Evolutionary conservation across 2,888 invertebrate species (phyloP).

Genomic region (Trichacis sp.): DNA sequence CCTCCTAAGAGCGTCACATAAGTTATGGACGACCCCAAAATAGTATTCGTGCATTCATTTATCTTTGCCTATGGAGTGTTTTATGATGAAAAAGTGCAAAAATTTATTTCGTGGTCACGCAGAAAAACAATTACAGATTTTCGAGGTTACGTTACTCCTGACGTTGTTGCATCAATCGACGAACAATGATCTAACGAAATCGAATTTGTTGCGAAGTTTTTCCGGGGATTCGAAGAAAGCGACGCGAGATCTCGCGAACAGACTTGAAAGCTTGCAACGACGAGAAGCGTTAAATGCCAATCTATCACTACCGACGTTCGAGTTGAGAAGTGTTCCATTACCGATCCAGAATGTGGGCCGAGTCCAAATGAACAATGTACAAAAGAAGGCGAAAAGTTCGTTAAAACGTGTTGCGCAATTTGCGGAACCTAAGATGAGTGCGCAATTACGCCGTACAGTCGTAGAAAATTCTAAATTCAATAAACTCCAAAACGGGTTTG

Average conservation of each 20-base stretch:
- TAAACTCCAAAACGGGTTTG: too few species aligned
- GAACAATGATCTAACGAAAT: slow-evolving; percentile 12
- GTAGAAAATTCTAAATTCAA: too few species aligned
- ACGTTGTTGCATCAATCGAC: slow-evolving; percentile 17
- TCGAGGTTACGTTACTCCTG: slow-evolving; percentile 16
- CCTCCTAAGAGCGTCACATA: too few species aligned
- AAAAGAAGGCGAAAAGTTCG: neutral
- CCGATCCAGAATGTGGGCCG: neutral
- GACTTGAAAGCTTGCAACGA: neutral
- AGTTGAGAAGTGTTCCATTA: neutral
- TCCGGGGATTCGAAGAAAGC: neutral
- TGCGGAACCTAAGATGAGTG: too few species aligned
- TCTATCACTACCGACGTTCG: neutral
- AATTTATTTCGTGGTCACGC: too few species aligned
- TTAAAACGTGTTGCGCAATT: too few species aligned
- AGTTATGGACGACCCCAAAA: too few species aligned
- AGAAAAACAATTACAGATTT: slow-evolving; percentile 24
- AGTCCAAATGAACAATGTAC: neutral
- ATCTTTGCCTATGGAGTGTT: too few species aligned
- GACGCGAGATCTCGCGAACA: slow-evolving; percentile 21
- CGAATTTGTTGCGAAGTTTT: slow-evolving; percentile 8
- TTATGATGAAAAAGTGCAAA: too few species aligned
- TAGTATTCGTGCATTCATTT: too few species aligned
- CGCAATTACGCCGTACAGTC: neutral
- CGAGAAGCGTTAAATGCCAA: neutral